Evolutionary conservation across 2,113 vertebrate species (phyloP), one percentile per base, ranked within the genome.

Genomic region (Phalacrocorax carbo): DNA sequence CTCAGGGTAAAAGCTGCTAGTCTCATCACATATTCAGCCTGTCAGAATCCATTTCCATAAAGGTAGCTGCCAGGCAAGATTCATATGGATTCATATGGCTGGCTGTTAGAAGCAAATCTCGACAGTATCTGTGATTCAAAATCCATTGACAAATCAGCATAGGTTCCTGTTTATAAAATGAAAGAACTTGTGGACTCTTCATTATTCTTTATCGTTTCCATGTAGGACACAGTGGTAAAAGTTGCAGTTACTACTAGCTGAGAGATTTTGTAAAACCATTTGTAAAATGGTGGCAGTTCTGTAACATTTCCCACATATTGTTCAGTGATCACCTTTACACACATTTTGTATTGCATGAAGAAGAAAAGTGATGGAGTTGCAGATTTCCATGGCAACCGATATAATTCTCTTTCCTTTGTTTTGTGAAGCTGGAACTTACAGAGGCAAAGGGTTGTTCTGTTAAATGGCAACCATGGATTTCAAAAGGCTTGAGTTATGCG

Each of bases 21-120:
- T 77, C 81, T 91, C 72, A 80, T 85, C 79, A 87, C 92, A 80
- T 86, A 78, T 82, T 94, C 82, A 73, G 42, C 65, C 82, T 96
- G 91, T 86, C 90, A 79, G 85, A 90, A 91, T 69, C 34, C 30
- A 82, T 95, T 96, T 96, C 96, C 55, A 52, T 89, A 85, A 82
- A 93, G 62, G 62, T 71, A 91, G 71, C 95, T 95, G 88, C 82
- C 78, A 94, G 73, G 70, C 76, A 90, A 75, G 78, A 78, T 93
- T 92, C 78, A 36, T 88, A 49, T 25, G 54, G 62, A 83, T 92
- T 75, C 21, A 0, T 87, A 32, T 57, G 52, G 55, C 72, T 94
- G 76, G 27, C 29, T 84, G 60, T 66, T 92, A 55, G 89, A 82
- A 77, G 62, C 32, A 10, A 40, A 57, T 70, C 52, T 76, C 54